A percentile compares a stretch with the other conserved stretches of the same genome.
Evolutionary conservation across 2,797 vertebrate species (phyloP).

Genomic region (Crenichthys baileyi): DNA sequence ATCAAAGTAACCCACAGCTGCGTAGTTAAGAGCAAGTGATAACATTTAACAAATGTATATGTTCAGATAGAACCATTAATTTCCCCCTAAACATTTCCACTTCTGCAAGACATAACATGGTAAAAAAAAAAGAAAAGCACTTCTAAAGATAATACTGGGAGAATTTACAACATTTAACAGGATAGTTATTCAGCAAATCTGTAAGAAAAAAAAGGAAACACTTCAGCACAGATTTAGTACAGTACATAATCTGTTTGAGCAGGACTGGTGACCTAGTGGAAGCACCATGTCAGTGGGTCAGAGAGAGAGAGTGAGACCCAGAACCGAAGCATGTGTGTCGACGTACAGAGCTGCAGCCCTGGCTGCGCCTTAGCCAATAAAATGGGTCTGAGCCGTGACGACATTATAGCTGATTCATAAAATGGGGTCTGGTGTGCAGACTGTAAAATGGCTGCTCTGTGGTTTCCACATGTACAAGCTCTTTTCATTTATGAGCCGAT

Average conservation of each 20-base stretch:
- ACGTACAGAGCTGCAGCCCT: slow-evolving; percentile 24
- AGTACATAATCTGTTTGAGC: slow-evolving; percentile 33
- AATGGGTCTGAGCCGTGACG: slow-evolving; percentile 52
- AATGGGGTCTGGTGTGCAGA: slow-evolving; percentile 86
- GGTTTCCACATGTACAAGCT: slow-evolving; percentile 50
- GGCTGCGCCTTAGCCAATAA: slow-evolving; percentile 68
- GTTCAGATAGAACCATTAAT: neutral
- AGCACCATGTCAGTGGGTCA: slow-evolving; percentile 67
- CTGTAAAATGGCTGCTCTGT: slow-evolving; percentile 84
- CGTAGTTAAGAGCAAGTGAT: slow-evolving; percentile 44
- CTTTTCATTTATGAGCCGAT: slow-evolving; percentile 73
- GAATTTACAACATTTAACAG: neutral
- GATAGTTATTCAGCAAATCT: neutral
- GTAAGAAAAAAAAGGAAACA: neutral
- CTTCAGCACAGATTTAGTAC: slow-evolving; percentile 5
- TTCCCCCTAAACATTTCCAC: slow-evolving; percentile 1
- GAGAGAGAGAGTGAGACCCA: slow-evolving; percentile 33
- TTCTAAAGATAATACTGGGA: neutral
- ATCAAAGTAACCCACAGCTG: slow-evolving; percentile 43
- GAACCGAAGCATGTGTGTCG: slow-evolving; percentile 26
- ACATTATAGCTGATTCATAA: slow-evolving; percentile 84
- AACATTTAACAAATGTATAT: slow-evolving; percentile 20
- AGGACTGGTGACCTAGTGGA: slow-evolving; percentile 35
- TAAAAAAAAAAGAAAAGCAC: neutral
- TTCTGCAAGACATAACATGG: neutral